phyloP scores from a whole-genome alignment of 2,797 vertebrate genomes.

The Malacoraja senta region DNA sequence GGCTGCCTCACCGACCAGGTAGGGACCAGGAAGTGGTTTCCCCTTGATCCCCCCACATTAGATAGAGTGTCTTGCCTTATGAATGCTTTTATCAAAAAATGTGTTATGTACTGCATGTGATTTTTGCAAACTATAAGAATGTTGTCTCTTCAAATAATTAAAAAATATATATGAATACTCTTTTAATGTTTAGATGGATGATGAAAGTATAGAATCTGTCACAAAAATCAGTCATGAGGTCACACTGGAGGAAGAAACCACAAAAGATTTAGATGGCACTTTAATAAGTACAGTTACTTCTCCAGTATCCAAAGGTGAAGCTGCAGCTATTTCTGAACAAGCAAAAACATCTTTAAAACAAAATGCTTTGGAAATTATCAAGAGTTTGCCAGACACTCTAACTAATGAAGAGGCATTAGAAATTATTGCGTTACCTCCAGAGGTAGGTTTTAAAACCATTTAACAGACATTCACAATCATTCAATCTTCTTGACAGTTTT shows the following conservation, averaged over 20 bases:
- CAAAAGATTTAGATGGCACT: neutral
- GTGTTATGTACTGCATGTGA: neutral
- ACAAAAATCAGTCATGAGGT: neutral
- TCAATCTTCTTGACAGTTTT: too few relatives aligned
- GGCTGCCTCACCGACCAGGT: too few relatives aligned
- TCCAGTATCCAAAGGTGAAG: neutral
- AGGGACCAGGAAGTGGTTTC: too few relatives aligned
- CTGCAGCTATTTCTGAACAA: neutral
- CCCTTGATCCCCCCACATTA: too few relatives aligned
- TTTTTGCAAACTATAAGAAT: neutral
- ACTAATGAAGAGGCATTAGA: neutral
- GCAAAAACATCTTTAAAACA: neutral
- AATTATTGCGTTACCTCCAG: neutral
- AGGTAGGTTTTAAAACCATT: slow-evolving; percentile 28
- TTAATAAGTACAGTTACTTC: neutral
- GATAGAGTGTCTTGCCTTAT: too few relatives aligned
- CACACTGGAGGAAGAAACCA: neutral
- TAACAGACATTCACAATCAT: neutral
- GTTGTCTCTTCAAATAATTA: neutral
- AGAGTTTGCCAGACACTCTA: neutral
- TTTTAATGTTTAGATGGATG: neutral
- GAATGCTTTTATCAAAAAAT: neutral
- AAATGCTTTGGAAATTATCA: neutral
- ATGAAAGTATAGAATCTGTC: neutral
- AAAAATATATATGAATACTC: neutral